Evolutionary conservation across 2,888 invertebrate genomes (phyloP), one percentile per base, ranked within the genome.

Genomic region (Ochropacha duplaris): DNA sequence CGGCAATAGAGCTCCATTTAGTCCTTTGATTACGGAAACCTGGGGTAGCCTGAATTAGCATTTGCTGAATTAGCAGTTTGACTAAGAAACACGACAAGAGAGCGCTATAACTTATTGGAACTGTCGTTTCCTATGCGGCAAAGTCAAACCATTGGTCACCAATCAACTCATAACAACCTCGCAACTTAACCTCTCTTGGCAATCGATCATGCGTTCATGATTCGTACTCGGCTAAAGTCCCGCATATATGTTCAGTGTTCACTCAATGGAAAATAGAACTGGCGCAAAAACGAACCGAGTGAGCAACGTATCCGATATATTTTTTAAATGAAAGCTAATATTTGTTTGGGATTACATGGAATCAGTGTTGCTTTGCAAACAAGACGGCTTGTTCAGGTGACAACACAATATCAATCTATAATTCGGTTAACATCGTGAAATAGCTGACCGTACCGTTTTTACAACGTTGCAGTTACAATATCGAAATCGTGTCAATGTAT

Each of bases 271-370:
- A 52, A 16, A 52, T 31, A 31, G 22, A 28, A 22, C 19, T 34
- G 31, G 12, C 26, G 16, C 19, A 19, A 52, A 16, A 59, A 63
- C 64, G 60, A 59, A 62, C 58, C 57, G 58, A 59, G 60, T 66
- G 63, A 67, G 62, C 69, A 68, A 54, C 57, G 56, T 59, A 59
- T 66, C 57, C 62, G 68, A 72, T 76, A 70, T 71, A 72, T 67
- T 69, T 69, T 59, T 71, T 59, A 75, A 78, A 79, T 71, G 58
- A 69, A 74, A 69, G 78, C 67, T 67, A 85, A 83, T 81, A 80
- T 84, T 85, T 80, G 76, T 73, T 79, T 71, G 65, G 83, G 81
- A 79, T 82, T 81, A 75, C 60, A 70, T 62, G 64, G 66, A 75
- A 79, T 80, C 77, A 68, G 71, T 73, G 68, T 65, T 61, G 71